phyloP scores from a whole-genome alignment of 2,113 vertebrate species.

The Excalfactoria chinensis region DNA sequence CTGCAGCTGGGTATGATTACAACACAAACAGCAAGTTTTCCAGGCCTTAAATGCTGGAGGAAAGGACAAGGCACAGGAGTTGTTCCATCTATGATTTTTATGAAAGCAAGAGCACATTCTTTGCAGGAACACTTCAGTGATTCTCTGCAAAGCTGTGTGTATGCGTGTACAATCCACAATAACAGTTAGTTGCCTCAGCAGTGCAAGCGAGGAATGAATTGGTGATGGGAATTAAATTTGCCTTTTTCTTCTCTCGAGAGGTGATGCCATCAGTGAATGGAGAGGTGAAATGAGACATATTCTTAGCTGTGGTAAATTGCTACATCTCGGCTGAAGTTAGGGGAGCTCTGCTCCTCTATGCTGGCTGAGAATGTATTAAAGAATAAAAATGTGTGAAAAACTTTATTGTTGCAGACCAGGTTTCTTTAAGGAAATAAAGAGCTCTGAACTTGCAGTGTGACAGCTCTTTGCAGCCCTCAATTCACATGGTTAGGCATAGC shows the following conservation, averaged over 20 bases:
- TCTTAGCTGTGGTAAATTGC: background rate
- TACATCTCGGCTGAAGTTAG: background rate
- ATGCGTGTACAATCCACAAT: background rate
- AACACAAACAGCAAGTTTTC: slow-evolving; percentile 6
- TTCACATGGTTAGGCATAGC: background rate
- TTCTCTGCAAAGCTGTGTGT: background rate
- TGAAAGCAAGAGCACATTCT: background rate
- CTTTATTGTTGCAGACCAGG: background rate
- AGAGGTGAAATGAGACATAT: slow-evolving; percentile 6
- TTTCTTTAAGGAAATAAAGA: background rate
- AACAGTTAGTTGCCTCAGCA: slow-evolving; percentile 17
- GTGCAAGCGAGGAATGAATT: background rate
- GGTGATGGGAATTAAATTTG: background rate
- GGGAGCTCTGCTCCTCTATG: background rate
- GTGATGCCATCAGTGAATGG: background rate
- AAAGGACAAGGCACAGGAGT: background rate
- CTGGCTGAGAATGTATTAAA: background rate
- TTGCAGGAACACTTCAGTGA: background rate
- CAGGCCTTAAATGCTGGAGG: slow-evolving; percentile 12
- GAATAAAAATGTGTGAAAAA: background rate
- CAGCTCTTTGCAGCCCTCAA: background rate
- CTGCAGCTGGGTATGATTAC: slow-evolving; percentile 32
- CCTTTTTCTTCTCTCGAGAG: slow-evolving; percentile 3
- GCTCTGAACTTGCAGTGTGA: background rate
- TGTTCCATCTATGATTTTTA: background rate